Evolutionary conservation across 2,113 vertebrate genomes (phyloP), one percentile per base, ranked within the genome.

Genomic region (Sturnira hondurensis): DNA sequence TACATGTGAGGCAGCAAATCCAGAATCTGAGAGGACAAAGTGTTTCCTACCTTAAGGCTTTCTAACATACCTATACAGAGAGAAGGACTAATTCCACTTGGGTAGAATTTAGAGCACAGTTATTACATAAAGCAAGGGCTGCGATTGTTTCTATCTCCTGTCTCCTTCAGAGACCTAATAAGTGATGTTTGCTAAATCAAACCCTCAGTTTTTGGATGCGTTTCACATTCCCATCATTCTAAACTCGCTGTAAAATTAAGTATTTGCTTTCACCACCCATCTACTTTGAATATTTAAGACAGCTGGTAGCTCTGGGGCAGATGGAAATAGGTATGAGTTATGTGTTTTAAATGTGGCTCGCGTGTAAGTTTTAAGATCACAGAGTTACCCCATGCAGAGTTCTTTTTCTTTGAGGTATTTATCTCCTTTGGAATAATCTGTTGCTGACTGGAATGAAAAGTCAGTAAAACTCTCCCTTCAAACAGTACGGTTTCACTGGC

Each of bases 381-480:
- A 93, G 65, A 63, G 5, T n/a, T n/a, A 22, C n/a, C 33, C 88
- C 38, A 92, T 74, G 26, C 54, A 36, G 36, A 71, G 41, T 95
- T 89, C 47, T 63, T 56, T 95, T 94, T 70, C n/a, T 71, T 77
- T 65, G 33, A 58, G 33, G 14, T 70, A 50, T 63, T 84, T 86
- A 45, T 58, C 63, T 38, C 61, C 86, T 96, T 94, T 80, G 54
- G 16, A 56, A 84, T 89, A 38, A 63, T 86, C 88, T 76, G n/a
- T 76, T 91, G 58, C 50, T 92, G 19, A 43, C 38, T 45, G 86
- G 36, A 95, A 54, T 36, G n/a, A 77, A 83, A 92, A 78, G 33
- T 85, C 93, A 97, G 90, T 92, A 95, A 97, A 98, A 96, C 58
- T 77, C 24, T 96, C 70, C 87, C 77, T 94, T 95, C 67, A 95